A percentile compares a stretch with the other conserved stretches of the same genome.
Evolutionary conservation across 2,113 vertebrate species (phyloP).

Genomic region (Pycnonotus jocosus): DNA sequence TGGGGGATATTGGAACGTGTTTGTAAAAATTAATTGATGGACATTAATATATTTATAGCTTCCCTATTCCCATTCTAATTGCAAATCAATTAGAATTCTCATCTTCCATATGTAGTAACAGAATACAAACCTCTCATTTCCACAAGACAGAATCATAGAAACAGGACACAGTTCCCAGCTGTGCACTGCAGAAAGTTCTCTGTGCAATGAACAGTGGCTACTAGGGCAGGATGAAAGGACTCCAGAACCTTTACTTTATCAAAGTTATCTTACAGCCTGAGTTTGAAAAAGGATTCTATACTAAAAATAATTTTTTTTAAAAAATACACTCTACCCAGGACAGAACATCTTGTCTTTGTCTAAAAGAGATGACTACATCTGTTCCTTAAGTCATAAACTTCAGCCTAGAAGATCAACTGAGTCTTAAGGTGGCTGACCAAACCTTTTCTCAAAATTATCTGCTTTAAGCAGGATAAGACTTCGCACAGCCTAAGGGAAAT

Average conservation of each 20-base stretch:
- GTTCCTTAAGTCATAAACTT: background rate
- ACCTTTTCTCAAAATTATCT: background rate
- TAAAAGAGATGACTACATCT: background rate
- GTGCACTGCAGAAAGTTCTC: background rate
- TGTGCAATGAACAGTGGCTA: background rate
- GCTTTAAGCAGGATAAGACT: background rate
- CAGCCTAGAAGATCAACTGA: background rate
- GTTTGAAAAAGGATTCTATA: background rate
- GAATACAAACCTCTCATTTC: background rate
- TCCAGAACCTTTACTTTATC: background rate
- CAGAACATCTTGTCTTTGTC: background rate
- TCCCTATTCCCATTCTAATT: background rate
- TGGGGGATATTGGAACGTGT: background rate
- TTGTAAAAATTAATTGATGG: background rate
- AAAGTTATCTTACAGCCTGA: background rate
- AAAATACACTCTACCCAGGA: too few species aligned
- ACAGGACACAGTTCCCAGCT: background rate
- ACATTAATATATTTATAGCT: background rate
- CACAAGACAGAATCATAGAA: background rate
- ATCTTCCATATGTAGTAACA: background rate
- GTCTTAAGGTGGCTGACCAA: background rate
- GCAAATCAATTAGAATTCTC: background rate
- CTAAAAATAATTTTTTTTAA: background rate
- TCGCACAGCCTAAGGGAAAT: background rate
- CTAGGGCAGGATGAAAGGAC: background rate